Conservation (phyloP, 2,888 invertebrate genomes). For the Capitulum mitella region DNA sequence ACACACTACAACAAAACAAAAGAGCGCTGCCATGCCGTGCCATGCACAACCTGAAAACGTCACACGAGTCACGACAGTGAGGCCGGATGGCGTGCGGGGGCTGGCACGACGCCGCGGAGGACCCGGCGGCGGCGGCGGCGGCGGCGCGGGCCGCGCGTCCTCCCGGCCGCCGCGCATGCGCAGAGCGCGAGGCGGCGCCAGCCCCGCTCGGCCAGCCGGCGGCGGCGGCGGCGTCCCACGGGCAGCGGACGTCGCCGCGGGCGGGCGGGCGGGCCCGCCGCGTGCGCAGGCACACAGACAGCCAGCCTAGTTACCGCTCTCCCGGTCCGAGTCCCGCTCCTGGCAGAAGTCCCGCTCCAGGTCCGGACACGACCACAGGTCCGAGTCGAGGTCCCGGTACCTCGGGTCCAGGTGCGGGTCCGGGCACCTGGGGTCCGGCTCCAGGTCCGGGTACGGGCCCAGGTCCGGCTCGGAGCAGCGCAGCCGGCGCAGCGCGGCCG, state of each 20-base stretch:
- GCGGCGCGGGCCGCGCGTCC: neutral
- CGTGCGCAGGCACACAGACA: no score
- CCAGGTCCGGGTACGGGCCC: neutral
- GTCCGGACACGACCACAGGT: neutral
- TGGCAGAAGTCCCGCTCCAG: no score
- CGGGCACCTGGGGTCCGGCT: neutral
- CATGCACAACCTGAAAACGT: constrained; percentile 1
- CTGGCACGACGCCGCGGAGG: no score
- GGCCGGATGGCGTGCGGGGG: no score
- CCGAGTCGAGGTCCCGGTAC: neutral
- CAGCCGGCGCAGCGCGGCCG: neutral
- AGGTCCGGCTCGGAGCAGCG: neutral
- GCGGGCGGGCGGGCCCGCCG: neutral
- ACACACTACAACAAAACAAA: neutral
- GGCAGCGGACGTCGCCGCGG: neutral
- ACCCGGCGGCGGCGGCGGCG: neutral
- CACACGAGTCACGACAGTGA: no score
- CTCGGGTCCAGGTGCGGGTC: neutral
- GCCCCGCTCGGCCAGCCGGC: neutral
- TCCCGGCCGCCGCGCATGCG: neutral
- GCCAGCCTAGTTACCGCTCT: no score
- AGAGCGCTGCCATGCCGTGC: neutral
- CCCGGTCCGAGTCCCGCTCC: no score
- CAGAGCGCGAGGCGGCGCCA: neutral
- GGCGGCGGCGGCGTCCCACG: neutral